Conservation (phyloP, 2,797 vertebrate species). For the Spatula versicolor region DNA sequence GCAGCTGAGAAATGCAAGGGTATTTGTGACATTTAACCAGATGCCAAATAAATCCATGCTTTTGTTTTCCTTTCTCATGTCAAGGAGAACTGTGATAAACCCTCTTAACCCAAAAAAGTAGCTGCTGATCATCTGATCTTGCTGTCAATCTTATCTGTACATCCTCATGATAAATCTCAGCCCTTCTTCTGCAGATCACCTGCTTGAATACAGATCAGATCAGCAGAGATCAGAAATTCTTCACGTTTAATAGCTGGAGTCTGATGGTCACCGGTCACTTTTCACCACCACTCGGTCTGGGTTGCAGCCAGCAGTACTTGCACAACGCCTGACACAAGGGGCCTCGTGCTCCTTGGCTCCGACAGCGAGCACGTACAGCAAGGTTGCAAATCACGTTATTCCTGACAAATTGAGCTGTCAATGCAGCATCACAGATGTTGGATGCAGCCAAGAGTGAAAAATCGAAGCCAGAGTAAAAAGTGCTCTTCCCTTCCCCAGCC, state of each 20-base stretch:
- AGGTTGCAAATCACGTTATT: not conserved
- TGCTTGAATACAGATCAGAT: not conserved
- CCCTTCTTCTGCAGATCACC: not conserved
- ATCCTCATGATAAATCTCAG: not conserved
- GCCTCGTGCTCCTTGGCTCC: not conserved
- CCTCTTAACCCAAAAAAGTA: not conserved
- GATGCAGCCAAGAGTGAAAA: not conserved
- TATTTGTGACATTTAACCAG: not conserved
- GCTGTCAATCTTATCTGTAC: not conserved
- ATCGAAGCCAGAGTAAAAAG: not conserved
- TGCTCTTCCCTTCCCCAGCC: not conserved
- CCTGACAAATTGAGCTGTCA: not conserved
- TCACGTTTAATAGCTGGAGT: not conserved
- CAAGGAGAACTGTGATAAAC: not conserved
- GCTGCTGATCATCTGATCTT: not conserved
- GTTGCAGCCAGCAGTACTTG: not conserved
- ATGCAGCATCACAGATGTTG: not conserved
- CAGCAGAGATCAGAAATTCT: not conserved
- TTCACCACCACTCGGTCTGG: not conserved
- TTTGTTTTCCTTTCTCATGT: not conserved
- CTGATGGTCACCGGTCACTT: not conserved
- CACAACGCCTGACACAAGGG: not conserved
- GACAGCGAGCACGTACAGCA: not conserved
- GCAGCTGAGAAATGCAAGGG: not conserved
- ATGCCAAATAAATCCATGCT: not conserved